Evolutionary conservation across 2,888 invertebrate species (phyloP), one percentile per base, ranked within the genome.

Genomic region (Drosophila antonietae): DNA sequence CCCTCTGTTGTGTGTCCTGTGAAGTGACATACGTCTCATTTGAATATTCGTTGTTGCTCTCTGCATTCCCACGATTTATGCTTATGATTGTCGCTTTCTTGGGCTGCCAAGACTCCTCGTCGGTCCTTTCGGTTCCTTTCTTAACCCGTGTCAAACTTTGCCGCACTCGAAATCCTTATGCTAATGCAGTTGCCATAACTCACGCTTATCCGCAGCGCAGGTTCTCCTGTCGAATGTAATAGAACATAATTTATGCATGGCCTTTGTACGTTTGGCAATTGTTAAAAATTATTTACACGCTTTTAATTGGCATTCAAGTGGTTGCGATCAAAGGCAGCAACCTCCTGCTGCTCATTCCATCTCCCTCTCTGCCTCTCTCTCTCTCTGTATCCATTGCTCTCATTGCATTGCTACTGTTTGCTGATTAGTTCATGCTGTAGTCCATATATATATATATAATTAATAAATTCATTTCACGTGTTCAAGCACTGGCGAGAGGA

Each of bases 231-330:
- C 63, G 47, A 58, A 71, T 68, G 75, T 72, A 68, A 73, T 75
- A 55, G 2, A 55, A 67, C 31, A 64, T 77, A 81, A 80, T 80
- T 43, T 81, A 81, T 81, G 85, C 83, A 80, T 49, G 65, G 49
- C 68, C 66, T 73, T 85, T 83, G 86, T 81, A 60, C 73, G 74
- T 69, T 61, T 53, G 68, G 71, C 79, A 82, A 86, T 86, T 86
- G 85, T 85, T 82, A 69, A 79, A 88, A 84, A 75, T 88, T 85
- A 86, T 86, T 86, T 86, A 88, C 83, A 86, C 83, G 79, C 67
- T 86, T 88, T 86, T 86, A 86, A 86, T 86, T 86, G 86, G 88
- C 88, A 77, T 82, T 88, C 85, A 88, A 86, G 85, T 85, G 86
- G 77, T 81, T 80, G 80, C 81, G 82, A 82, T 75, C 82, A 79